phyloP scores from a whole-genome alignment of 1,140 invertebrate species.

The Monomorium pharaonis region DNA sequence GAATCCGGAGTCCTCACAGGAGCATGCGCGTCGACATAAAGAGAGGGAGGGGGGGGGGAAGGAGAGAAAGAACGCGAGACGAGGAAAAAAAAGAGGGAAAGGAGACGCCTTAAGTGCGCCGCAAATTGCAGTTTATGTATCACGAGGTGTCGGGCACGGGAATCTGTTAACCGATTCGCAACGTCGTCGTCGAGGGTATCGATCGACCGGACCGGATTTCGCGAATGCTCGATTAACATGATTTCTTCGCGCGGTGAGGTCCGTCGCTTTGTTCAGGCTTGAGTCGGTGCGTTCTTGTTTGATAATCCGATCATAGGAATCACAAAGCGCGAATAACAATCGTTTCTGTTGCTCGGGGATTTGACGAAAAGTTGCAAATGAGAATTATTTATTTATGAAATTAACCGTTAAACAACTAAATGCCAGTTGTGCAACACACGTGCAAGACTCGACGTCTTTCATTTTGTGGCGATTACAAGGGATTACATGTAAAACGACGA shows the following conservation, averaged over 20 bases:
- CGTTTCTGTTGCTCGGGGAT: not conserved
- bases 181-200: constrained; percentile 2
- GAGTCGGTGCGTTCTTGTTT: no score
- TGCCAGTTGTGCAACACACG: no score
- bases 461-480: not conserved
- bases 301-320: no score
- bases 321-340: constrained; percentile 30
- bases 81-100: not conserved
- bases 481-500: not conserved
- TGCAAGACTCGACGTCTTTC: no score
- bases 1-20: constrained; percentile 39
- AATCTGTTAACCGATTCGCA: constrained; percentile 57
- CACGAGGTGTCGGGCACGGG: constrained; percentile 64
- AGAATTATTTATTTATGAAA: no score
- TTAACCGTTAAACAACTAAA: no score
- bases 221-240: constrained; percentile 33
- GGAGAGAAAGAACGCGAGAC: not conserved
- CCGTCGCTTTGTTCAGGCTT: not conserved
- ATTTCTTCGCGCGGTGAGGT: not conserved
- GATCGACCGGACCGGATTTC: constrained; percentile 34
- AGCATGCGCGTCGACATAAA: constrained; percentile 12
- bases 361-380: no score
- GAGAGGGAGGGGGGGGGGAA: not conserved
- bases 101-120: constrained; percentile 38
- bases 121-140: constrained; percentile 70